phyloP scores from a whole-genome alignment of 2,113 vertebrate species.

The Vulpes lagopus region DNA sequence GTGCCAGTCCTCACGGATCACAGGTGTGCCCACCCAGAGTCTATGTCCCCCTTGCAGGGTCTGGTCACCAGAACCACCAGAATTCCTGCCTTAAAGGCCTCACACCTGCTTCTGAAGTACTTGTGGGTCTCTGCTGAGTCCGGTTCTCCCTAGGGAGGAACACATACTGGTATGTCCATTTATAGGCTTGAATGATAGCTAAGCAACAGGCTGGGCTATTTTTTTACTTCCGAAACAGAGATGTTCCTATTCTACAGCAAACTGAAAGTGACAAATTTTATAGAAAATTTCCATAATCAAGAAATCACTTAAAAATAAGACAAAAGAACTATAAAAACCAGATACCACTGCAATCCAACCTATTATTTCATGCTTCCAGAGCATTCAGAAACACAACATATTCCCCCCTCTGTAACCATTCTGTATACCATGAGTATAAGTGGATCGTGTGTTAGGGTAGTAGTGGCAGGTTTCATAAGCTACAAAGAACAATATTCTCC shows the following conservation, averaged over 20 bases:
- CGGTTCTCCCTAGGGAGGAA: neutral
- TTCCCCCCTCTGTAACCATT: neutral
- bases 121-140: neutral
- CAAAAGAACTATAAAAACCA: neutral
- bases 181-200: neutral
- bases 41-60: neutral
- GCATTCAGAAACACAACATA: slow-evolving; percentile 18
- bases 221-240: neutral
- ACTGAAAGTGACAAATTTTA: slow-evolving; percentile 7
- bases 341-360: neutral
- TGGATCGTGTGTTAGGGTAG: neutral
- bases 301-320: neutral
- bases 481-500: neutral
- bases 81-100: neutral
- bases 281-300: neutral
- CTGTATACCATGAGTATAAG: neutral
- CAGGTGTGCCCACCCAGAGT: neutral
- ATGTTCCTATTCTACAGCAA: neutral
- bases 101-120: neutral
- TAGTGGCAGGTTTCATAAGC: neutral
- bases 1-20: neutral
- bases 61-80: neutral
- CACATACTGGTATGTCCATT: neutral
- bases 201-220: neutral
- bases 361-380: neutral